These are phyloP conservation scores for Anastrepha obliqua DNA, from an alignment of 1,140 invertebrate species.

Conservation along the genomic window DNA sequence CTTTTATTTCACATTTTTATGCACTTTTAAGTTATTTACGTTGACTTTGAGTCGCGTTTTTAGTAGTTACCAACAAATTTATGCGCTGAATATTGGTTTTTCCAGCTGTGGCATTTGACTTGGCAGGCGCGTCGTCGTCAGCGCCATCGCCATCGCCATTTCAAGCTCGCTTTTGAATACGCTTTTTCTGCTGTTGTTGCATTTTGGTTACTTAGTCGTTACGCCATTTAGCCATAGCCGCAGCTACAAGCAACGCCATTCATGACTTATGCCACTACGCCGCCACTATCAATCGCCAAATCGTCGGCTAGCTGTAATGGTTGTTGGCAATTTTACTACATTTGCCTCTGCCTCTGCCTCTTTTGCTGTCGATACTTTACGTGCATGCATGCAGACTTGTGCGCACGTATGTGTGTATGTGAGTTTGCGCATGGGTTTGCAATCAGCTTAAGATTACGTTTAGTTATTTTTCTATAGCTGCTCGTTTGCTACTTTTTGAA, in stretches of 20 bases:
- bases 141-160: neutral
- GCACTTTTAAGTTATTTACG: slow-evolving; percentile 31
- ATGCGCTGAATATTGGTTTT: slow-evolving; percentile 23
- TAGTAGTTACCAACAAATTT: neutral
- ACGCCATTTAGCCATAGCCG: slow-evolving; percentile 40
- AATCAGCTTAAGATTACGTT: slow-evolving; percentile 11
- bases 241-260: slow-evolving; percentile 3
- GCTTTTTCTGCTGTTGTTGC: neutral
- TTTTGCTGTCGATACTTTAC: slow-evolving; percentile 15
- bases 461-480: slow-evolving; percentile 26
- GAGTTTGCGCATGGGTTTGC: neutral
- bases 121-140: slow-evolving; percentile 25
- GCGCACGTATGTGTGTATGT: neutral
- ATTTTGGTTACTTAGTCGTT: slow-evolving; percentile 30
- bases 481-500: neutral
- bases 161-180: neutral
- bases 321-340: no score
- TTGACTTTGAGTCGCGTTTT: slow-evolving; percentile 42
- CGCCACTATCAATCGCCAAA: slow-evolving; percentile 19
- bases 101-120: slow-evolving; percentile 50
- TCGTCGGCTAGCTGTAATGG: neutral
- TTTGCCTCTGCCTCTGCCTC: no score
- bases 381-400: neutral
- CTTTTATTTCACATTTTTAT: slow-evolving; percentile 46
- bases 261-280: neutral